A percentile compares a stretch with the other conserved stretches of the same genome.
These are phyloP conservation scores for Nerophis ophidion DNA, from an alignment of 2,113 vertebrate species.

Conservation along the genomic window DNA sequence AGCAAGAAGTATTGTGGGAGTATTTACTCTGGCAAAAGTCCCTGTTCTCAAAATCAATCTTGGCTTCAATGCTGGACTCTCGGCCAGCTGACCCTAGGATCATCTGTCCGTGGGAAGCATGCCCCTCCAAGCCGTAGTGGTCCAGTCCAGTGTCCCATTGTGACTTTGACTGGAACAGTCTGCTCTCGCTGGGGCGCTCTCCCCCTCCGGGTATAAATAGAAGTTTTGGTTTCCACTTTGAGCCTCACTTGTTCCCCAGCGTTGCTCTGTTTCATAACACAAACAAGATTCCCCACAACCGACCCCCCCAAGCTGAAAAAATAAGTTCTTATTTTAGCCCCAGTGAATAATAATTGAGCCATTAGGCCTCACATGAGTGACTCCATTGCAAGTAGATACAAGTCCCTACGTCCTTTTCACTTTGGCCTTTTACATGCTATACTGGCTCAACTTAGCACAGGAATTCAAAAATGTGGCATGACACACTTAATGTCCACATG, in stretches of 20 bases:
- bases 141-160: conserved; percentile 11
- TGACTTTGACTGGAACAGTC: conserved; percentile 49
- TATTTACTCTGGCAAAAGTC: not conserved
- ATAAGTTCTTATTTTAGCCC: conserved; percentile 41
- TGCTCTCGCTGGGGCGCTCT: conserved; percentile 53
- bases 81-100: conserved; percentile 4
- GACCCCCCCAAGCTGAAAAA: conserved; percentile 5
- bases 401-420: too few relatives aligned
- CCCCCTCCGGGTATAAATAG: conserved; percentile 57
- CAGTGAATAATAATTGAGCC: conserved; percentile 24
- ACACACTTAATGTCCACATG: too few relatives aligned
- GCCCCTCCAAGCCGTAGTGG: conserved; percentile 4
- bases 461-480: too few relatives aligned
- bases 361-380: conserved; percentile 10
- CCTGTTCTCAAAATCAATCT: not conserved
- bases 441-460: too few relatives aligned
- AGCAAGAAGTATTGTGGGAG: not conserved
- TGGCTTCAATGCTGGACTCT: not conserved
- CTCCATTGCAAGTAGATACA: too few relatives aligned
- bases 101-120: conserved; percentile 41
- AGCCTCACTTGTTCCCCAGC: conserved; percentile 27
- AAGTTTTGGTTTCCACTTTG: conserved; percentile 47
- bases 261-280: conserved; percentile 34
- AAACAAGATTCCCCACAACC: conserved; percentile 28
- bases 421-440: too few relatives aligned